phyloP scores from a whole-genome alignment of 2,113 vertebrate species.

The Agelaius phoeniceus region DNA sequence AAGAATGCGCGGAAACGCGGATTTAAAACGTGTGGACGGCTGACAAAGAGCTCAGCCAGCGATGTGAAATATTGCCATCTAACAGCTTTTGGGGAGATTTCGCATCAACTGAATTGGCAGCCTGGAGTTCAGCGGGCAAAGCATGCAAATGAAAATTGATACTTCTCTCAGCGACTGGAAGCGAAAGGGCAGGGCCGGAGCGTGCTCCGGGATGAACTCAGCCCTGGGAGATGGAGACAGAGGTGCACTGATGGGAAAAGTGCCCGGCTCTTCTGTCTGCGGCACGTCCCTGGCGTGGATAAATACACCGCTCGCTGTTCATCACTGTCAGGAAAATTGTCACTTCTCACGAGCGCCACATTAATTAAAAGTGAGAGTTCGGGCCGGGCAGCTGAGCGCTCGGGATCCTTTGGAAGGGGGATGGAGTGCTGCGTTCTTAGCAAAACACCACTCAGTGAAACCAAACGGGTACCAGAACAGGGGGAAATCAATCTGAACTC shows the following conservation, averaged over 20 bases:
- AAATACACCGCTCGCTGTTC: constrained; percentile 32
- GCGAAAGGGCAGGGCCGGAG: neutral
- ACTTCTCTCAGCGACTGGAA: neutral
- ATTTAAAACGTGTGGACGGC: neutral
- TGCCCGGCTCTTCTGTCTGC: constrained; percentile 13
- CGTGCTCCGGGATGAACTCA: neutral
- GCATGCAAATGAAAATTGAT: constrained; percentile 52
- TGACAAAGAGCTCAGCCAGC: neutral
- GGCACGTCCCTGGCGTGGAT: neutral
- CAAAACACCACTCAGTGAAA: neutral
- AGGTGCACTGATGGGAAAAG: constrained; percentile 19
- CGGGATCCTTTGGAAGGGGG: neutral
- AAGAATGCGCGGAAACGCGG: neutral
- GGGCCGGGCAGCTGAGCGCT: neutral
- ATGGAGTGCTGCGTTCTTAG: neutral
- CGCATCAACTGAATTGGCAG: neutral
- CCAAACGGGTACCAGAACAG: fast-evolving
- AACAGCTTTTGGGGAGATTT: constrained; percentile 1
- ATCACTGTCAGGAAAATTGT: constrained; percentile 45
- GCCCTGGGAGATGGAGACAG: neutral
- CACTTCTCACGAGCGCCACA: neutral
- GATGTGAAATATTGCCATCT: constrained; percentile 6
- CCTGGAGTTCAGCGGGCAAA: neutral
- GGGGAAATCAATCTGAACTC: neutral
- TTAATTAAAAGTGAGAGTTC: constrained; percentile 45